These are phyloP conservation scores for Frankliniella intonsa DNA, from an alignment of 2,888 invertebrate genomes.

Conservation along the genomic window DNA sequence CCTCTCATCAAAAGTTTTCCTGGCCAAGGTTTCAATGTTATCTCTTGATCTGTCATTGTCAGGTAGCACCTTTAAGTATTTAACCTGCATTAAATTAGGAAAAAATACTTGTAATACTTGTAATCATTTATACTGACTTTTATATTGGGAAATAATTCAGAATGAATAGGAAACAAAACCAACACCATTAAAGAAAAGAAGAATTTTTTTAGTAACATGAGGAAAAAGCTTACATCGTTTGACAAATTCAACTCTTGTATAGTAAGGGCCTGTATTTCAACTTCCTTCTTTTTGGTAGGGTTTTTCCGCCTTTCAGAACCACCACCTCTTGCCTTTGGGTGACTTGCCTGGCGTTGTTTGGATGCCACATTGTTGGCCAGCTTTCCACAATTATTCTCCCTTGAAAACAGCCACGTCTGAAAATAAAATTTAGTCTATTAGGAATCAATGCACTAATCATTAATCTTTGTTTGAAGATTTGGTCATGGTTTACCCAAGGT, in stretches of 20 bases:
- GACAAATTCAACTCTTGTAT: not conserved
- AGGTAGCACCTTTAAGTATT: not conserved
- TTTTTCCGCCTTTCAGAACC: not conserved
- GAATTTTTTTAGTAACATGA: no score
- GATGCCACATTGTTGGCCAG: not conserved
- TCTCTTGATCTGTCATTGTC: not conserved
- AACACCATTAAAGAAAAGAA: not conserved
- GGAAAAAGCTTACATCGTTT: not conserved
- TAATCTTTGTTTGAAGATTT: no score
- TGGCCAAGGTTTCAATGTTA: not conserved
- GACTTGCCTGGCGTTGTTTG: not conserved
- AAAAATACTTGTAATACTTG: no score
- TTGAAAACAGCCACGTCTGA: not conserved
- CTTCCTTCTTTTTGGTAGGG: not conserved
- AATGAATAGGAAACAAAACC: not conserved
- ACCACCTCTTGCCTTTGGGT: not conserved
- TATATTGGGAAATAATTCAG: not conserved
- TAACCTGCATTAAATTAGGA: no score
- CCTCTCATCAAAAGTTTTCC: not conserved
- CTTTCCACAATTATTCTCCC: not conserved
- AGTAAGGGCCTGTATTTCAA: not conserved
- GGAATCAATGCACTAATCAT: not conserved
- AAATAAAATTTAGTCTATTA: not conserved
- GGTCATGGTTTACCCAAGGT: not conserved
- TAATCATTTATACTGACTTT: not conserved